Conservation (phyloP, 2,797 vertebrate genomes). For the Rhincodon typus region DNA sequence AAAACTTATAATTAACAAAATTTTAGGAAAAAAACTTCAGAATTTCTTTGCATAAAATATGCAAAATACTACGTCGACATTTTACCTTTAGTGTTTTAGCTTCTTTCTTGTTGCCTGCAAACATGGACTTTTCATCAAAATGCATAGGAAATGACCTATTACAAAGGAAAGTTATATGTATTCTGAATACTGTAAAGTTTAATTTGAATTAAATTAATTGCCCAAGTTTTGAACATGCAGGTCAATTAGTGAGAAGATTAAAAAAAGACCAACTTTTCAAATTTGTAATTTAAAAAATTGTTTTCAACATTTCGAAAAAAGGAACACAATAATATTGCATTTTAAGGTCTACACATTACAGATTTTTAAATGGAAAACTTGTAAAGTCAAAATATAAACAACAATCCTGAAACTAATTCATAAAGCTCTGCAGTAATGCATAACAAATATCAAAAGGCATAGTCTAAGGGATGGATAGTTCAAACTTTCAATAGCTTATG, state of each 20-base stretch:
- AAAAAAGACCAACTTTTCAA: not conserved
- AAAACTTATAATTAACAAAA: not conserved
- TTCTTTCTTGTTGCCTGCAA: slow-evolving; percentile 81
- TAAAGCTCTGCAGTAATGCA: not conserved
- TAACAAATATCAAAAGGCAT: not conserved
- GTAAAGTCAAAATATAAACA: slow-evolving; percentile 2
- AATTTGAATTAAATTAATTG: not conserved
- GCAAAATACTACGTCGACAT: not conserved
- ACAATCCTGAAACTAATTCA: not conserved
- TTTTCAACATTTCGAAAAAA: no score
- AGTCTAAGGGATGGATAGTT: not conserved
- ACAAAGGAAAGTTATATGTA: slow-evolving; percentile 40
- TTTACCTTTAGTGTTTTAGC: slow-evolving; percentile 83
- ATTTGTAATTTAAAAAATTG: not conserved
- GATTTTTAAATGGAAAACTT: not conserved
- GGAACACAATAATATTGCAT: not conserved
- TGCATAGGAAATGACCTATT: slow-evolving; percentile 86
- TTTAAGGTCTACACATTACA: not conserved
- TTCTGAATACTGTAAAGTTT: not conserved
- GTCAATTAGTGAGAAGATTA: not conserved
- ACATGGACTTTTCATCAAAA: slow-evolving; percentile 96
- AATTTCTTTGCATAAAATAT: not conserved
- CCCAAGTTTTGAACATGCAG: not conserved
- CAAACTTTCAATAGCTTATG: not conserved
- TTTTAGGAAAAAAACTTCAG: not conserved